Conservation (phyloP, 1,140 invertebrate species). For the Bactericera cockerelli region DNA sequence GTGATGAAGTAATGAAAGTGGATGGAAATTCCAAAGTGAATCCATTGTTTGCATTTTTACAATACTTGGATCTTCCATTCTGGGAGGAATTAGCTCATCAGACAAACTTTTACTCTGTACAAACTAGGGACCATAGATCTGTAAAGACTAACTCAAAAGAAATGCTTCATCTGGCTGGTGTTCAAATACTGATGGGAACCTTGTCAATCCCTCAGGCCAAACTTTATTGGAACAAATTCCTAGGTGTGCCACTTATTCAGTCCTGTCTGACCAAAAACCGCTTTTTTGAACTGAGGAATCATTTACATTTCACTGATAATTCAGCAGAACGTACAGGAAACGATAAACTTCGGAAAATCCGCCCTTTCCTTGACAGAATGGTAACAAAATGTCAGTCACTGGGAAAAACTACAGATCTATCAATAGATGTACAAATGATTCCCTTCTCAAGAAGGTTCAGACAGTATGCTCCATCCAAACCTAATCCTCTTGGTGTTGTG, state of each 20-base stretch:
- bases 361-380: too few species aligned
- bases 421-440: neutral
- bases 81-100: neutral
- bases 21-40: neutral
- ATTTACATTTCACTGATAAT: neutral
- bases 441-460: neutral
- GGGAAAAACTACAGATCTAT: too few species aligned
- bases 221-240: neutral
- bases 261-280: neutral
- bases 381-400: too few species aligned
- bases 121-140: neutral
- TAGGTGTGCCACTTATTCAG: neutral
- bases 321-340: neutral
- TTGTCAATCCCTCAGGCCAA: neutral
- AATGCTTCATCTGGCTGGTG: neutral
- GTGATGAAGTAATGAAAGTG: too few species aligned
- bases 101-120: neutral
- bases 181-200: neutral
- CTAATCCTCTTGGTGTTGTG: neutral
- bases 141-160: neutral
- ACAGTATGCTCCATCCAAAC: neutral
- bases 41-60: neutral
- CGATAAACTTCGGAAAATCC: neutral
- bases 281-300: neutral
- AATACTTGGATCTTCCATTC: neutral